Evolutionary conservation across 2,113 vertebrate genomes (phyloP), one percentile per base, ranked within the genome.

Genomic region (Bos taurus): DNA sequence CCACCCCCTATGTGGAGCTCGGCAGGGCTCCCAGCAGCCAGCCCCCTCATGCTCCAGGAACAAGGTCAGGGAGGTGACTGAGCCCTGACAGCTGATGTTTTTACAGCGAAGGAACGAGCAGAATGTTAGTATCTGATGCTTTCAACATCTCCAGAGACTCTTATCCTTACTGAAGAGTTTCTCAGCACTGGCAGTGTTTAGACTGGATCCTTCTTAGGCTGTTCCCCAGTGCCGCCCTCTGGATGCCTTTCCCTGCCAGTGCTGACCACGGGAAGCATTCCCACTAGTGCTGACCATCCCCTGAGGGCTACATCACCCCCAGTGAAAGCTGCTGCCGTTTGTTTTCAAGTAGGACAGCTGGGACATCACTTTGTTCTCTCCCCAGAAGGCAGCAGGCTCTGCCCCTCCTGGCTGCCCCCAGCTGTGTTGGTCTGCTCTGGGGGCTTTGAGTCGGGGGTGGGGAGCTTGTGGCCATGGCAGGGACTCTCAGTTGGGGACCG

Each of bases 71-170:
- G 21, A 52, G 52, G n/a, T 36, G n/a, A 26, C 81, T 56, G n/a
- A 56, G 52, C 13, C 26, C 62, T 36, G 82, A 33, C 30, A 64
- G 54, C 36, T 30, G 17, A 26, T 2, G 0, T 30, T 36, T 87
- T 50, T 7, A 2, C 15, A 50, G 71, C 50, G 25, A 4, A 87
- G 57, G 71, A 67, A 48, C 1, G 6, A 28, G n/a, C 30, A 48
- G 40, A n/a, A n/a, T 25, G 4, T 2, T 33, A 10, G 3, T 3
- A 16, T 28, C 19, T 9, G 1, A 21, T 6, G 30, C 48, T 57
- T 56, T 40, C 9, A 1, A 1, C 6, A 0, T 46, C 6, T 1
- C 71, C 9, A 8, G 21, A 81, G 52, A 2, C 3, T 15, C 28
- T n/a, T 56, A 21, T 48, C n/a, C 46, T 50, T 12, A 1, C 17